phyloP scores from a whole-genome alignment of 2,797 vertebrate genomes.

The Sternarchorhynchus goeldii region DNA sequence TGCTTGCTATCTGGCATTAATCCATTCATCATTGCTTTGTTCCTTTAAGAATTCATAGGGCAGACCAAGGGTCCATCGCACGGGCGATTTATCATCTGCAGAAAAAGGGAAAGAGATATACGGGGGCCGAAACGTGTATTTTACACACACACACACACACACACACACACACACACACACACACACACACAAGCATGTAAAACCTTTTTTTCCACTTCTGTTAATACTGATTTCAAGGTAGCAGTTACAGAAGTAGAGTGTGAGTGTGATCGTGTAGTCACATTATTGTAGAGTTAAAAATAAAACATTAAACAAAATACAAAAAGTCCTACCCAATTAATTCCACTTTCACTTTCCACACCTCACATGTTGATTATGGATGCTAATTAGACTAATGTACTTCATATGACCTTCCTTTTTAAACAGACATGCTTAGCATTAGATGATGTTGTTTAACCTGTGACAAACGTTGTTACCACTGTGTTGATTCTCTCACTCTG shows the following conservation, averaged over 20 bases:
- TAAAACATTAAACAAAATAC: conserved; percentile 1
- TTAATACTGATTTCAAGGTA: conserved; percentile 23
- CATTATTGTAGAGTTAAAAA: conserved; percentile 33
- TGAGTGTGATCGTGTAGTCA: conserved; percentile 30
- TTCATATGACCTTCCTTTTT: conserved; percentile 37
- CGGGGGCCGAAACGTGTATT: conserved; percentile 72
- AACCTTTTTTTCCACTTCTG: conserved; percentile 9
- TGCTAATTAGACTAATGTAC: conserved; percentile 49
- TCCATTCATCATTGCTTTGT: conserved; percentile 87
- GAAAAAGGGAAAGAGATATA: conserved; percentile 65
- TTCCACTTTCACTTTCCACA: conserved; percentile 34
- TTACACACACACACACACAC: conserved; percentile 59
- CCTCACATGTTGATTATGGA: conserved; percentile 41
- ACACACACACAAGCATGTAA: background rate
- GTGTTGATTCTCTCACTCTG: conserved; percentile 10
- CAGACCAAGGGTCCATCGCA: conserved; percentile 74
- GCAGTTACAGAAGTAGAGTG: conserved; percentile 4
- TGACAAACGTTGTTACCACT: background rate
- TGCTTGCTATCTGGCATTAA: conserved; percentile 80
- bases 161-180: conserved; percentile 49
- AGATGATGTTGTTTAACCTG: conserved; percentile 13
- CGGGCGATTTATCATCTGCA: conserved; percentile 80
- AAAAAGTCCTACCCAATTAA: conserved; percentile 46
- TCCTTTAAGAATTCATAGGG: conserved; percentile 84
- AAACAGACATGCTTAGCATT: conserved; percentile 25